Evolutionary conservation across 2,888 invertebrate genomes (phyloP).

Genomic region (Schrankia costaestrigalis): DNA sequence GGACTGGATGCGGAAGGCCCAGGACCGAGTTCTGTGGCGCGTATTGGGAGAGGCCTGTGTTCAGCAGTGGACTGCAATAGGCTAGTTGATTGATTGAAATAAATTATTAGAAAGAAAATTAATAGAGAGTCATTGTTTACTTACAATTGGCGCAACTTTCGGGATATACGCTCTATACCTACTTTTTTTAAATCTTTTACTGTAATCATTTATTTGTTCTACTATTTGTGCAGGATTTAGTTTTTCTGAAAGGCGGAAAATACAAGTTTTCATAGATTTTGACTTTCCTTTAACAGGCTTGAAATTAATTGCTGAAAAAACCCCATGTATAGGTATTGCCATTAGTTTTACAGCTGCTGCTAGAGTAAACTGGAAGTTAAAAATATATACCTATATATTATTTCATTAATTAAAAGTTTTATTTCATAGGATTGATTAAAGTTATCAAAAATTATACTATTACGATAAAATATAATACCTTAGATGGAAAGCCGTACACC

Average conservation of each 20-base stretch:
- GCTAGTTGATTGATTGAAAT: too few species aligned
- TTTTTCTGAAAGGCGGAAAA: slow-evolving; percentile 42
- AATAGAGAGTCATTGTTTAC: too few species aligned
- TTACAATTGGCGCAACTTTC: slow-evolving; percentile 46
- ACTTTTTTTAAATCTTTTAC: neutral
- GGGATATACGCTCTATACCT: slow-evolving; percentile 38
- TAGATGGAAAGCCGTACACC: slow-evolving; percentile 26
- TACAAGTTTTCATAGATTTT: slow-evolving; percentile 37
- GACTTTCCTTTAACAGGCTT: neutral
- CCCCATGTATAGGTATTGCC: slow-evolving; percentile 33
- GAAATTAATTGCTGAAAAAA: slow-evolving; percentile 47
- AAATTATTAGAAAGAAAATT: too few species aligned
- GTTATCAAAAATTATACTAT: too few species aligned
- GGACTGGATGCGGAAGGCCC: too few species aligned
- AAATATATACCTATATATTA: neutral
- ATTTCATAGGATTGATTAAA: too few species aligned
- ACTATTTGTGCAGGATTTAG: slow-evolving; percentile 42
- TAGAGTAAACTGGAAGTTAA: slow-evolving; percentile 39
- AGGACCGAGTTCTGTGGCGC: too few species aligned
- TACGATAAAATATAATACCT: slow-evolving; percentile 15
- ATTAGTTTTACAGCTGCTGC: slow-evolving; percentile 25
- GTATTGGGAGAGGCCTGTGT: too few species aligned
- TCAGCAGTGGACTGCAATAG: too few species aligned
- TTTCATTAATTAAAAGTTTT: too few species aligned
- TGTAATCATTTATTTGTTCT: slow-evolving; percentile 30